Base-by-base conservation (phyloP, 2,797 vertebrate species). In the Danio kyathit region DNA sequence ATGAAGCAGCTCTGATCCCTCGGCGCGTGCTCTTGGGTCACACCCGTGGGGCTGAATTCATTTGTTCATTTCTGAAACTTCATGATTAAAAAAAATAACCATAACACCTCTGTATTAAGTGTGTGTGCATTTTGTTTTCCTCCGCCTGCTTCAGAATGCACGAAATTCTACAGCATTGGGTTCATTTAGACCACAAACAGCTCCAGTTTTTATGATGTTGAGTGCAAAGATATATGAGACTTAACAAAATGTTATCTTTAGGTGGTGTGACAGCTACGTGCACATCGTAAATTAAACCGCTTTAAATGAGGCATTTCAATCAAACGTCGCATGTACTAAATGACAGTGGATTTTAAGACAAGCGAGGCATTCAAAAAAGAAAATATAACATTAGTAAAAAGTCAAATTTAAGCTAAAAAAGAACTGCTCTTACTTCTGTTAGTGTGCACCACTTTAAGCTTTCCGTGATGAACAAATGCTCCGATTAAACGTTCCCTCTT, bases 401-500 rank as follows among this genome's bases (percentile, higher is more conserved):
- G 13, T 9, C 2, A 14, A 11, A 6, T 43, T 61, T 14, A 54
- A 3, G 12, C 21, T 52, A 16, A n/a, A 16, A 71, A 43, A 52
- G 10, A 63, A 49, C 5, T 16, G 6, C 12, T 4, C 64, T 46
- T 46, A 72, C 59, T 29, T 19, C 14, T 49, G 6, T 16, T 41
- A 1, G 14, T n/a, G 81, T 54, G 51, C 76, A 19, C 13, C 61
- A 2, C 49, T 40, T 12, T 51, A 79, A 60, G 21, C 21, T 14
- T 7, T 16, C 75, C 75, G 61, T 65, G 7, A 5, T 14, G 19
- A 66, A 66, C 21, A 1, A 44, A 16, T 1, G 6, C 44, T 48
- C 17, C 19, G 52, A 17, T 48, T 38, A 60, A 59, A 60, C 29
- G 75, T 82, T 82, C 80, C 80, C 29, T n/a, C 3, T 4, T 51